Conservation (phyloP, 1,140 invertebrate species). For the Polypedilum vanderplanki region DNA sequence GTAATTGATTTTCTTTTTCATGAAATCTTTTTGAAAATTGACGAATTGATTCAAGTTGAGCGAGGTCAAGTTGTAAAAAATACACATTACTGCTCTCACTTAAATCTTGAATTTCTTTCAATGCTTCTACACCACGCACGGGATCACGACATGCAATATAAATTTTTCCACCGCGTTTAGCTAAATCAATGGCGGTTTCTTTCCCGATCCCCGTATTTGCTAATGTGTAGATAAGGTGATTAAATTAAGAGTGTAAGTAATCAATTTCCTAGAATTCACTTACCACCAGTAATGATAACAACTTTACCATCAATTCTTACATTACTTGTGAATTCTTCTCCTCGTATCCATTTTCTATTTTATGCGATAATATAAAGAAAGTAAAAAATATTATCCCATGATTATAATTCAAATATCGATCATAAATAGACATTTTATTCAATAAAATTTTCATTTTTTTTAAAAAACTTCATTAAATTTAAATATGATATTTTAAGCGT, state of each 20-base stretch:
- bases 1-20: conserved; percentile 55
- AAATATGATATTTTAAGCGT: too few species aligned
- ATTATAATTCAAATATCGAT: too few species aligned
- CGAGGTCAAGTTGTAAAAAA: conserved; percentile 69
- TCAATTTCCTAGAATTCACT: too few species aligned
- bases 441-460: too few species aligned
- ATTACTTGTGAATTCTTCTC: neutral
- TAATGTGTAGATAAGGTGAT: too few species aligned
- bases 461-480: too few species aligned
- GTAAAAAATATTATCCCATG: too few species aligned
- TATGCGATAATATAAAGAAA: too few species aligned
- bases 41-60: conserved; percentile 62
- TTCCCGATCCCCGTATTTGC: conserved; percentile 75
- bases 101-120: conserved; percentile 62
- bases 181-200: conserved; percentile 57
- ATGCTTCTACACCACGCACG: conserved; percentile 58
- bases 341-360: conserved; percentile 1
- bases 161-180: conserved; percentile 53
- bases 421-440: too few species aligned
- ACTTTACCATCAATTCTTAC: conserved; percentile 53
- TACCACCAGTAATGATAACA: conserved; percentile 69
- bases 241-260: too few species aligned
- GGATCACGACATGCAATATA: conserved; percentile 75
- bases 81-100: conserved; percentile 68
- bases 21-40: conserved; percentile 49